Evolutionary conservation across 2,888 invertebrate genomes (phyloP).

Genomic region (Aspidapion aeneum): DNA sequence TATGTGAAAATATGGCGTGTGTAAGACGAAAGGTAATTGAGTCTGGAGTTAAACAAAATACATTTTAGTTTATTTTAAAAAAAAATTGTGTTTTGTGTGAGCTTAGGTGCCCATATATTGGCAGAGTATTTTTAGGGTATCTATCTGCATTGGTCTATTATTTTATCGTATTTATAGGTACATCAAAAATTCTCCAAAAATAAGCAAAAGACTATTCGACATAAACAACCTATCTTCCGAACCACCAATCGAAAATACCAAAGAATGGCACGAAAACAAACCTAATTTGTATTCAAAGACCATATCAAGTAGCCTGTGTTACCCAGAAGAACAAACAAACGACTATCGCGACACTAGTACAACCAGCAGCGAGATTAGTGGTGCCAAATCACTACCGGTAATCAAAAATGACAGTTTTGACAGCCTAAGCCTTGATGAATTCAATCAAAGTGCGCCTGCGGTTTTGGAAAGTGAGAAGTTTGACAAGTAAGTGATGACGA

Average conservation of each 20-base stretch:
- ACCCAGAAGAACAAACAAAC: constrained; percentile 21
- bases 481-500: not conserved
- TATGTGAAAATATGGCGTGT: too few relatives aligned
- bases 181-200: constrained; percentile 40
- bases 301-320: constrained; percentile 16
- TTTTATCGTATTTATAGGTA: too few relatives aligned
- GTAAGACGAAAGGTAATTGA: too few relatives aligned
- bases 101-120: too few relatives aligned
- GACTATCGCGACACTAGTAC: constrained; percentile 16
- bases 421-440: constrained; percentile 5
- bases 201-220: constrained; percentile 45
- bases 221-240: constrained; percentile 16
- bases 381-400: constrained; percentile 24
- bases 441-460: constrained; percentile 35
- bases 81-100: too few relatives aligned
- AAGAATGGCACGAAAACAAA: constrained; percentile 21
- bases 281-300: constrained; percentile 42
- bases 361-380: constrained; percentile 21
- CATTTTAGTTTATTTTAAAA: too few relatives aligned
- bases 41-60: too few relatives aligned
- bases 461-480: constrained; percentile 24
- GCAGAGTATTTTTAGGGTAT: too few relatives aligned
- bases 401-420: constrained; percentile 11
- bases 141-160: too few relatives aligned
- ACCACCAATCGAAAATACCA: constrained; percentile 16